Evolutionary conservation across 1,140 invertebrate species (phyloP).

Genomic region (Leptopilina clavipes): DNA sequence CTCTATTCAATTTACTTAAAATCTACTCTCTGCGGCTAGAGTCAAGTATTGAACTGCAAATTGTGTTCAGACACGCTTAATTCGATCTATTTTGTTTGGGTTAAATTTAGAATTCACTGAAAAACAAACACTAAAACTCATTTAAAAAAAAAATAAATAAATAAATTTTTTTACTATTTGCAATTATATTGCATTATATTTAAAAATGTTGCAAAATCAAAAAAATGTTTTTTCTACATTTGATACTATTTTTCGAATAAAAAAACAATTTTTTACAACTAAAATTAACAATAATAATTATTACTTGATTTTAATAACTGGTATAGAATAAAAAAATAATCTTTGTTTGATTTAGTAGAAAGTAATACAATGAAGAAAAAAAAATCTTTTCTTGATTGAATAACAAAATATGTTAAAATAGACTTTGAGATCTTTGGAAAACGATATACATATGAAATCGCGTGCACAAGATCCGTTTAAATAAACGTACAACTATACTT

Average conservation of each 20-base stretch:
- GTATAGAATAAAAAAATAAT: not conserved
- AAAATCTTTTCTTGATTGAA: not conserved
- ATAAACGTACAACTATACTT: not conserved
- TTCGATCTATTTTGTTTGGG: not conserved
- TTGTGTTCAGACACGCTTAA: slow-evolving; percentile 49
- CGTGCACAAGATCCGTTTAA: not conserved
- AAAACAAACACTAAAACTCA: too few relatives aligned
- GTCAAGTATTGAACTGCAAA: slow-evolving; percentile 38
- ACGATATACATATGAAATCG: not conserved
- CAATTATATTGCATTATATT: too few relatives aligned
- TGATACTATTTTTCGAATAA: too few relatives aligned
- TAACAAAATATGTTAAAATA: not conserved
- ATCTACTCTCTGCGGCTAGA: slow-evolving; percentile 38
- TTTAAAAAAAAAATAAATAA: too few relatives aligned
- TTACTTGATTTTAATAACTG: too few relatives aligned
- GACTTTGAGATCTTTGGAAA: not conserved
- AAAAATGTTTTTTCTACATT: too few relatives aligned
- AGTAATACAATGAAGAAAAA: too few relatives aligned
- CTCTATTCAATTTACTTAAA: slow-evolving; percentile 50
- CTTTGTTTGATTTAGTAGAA: too few relatives aligned
- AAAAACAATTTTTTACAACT: too few relatives aligned
- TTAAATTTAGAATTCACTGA: not conserved
- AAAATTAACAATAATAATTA: too few relatives aligned
- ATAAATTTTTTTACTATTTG: too few relatives aligned
- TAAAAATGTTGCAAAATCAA: too few relatives aligned